phyloP scores from a whole-genome alignment of 2,113 vertebrate genomes.

The Proterorhinus semilunaris region DNA sequence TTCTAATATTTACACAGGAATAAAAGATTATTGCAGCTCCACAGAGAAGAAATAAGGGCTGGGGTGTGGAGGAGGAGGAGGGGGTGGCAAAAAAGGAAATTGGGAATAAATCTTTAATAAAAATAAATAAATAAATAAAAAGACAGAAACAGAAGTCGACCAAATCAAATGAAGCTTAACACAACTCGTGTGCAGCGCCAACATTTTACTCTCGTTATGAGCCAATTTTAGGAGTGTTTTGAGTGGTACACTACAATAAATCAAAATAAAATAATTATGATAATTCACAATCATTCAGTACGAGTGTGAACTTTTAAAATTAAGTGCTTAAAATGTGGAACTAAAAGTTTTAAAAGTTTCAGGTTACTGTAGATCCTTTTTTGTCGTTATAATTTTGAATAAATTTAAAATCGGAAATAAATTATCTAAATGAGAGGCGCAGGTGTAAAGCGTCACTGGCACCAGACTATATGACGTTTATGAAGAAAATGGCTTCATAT shows the following conservation, averaged over 20 bases:
- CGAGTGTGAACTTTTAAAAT: neutral
- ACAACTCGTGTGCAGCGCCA: neutral
- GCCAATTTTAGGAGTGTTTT: neutral
- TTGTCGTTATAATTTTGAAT: too few species aligned
- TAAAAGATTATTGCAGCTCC: conserved; percentile 64
- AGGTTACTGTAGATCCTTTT: neutral
- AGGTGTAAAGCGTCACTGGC: too few species aligned
- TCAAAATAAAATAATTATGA: neutral
- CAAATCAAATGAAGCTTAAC: conserved; percentile 11
- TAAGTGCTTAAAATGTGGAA: neutral
- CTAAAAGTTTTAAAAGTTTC: neutral
- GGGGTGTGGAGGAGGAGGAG: neutral
- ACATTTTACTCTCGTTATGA: neutral
- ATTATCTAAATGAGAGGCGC: too few species aligned
- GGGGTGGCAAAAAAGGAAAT: conserved; percentile 2
- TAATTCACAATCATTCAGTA: neutral
- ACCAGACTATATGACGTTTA: too few species aligned
- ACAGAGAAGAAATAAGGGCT: conserved; percentile 48
- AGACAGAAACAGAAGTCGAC: neutral
- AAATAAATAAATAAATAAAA: conserved; percentile 29
- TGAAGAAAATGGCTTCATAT: too few species aligned
- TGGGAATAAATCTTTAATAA: conserved; percentile 9
- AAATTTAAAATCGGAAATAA: too few species aligned
- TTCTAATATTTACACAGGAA: conserved; percentile 67
- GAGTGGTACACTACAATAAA: neutral